Percentiles rank a stretch among this genome's conserved stretches.
These are phyloP conservation scores for Aphyosemion australe DNA, from an alignment of 2,113 vertebrate species.

Conservation along the genomic window DNA sequence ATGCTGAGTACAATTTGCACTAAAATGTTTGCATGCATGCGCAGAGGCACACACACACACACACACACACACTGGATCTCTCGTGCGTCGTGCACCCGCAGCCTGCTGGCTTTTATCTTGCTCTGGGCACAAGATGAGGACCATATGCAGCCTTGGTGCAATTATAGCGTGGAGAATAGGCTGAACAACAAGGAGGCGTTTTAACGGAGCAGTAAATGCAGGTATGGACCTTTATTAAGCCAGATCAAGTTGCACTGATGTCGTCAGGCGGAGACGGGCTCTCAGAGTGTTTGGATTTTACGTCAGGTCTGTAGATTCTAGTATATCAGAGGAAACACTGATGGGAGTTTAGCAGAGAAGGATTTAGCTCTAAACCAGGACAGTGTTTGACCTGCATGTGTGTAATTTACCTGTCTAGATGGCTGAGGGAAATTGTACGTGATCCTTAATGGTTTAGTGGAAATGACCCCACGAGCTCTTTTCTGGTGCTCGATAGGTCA, in stretches of 20 bases:
- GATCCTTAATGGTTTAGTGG: slow-evolving; percentile 55
- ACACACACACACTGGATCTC: slow-evolving; percentile 12
- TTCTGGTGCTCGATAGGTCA: slow-evolving; percentile 43
- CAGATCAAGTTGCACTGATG: slow-evolving; percentile 69
- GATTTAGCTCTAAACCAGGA: slow-evolving; percentile 1
- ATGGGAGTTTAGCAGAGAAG: slow-evolving; percentile 21
- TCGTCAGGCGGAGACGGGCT: slow-evolving; percentile 54
- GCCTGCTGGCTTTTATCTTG: slow-evolving; percentile 68
- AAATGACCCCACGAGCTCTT: slow-evolving; percentile 40
- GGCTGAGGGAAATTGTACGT: slow-evolving; percentile 35
- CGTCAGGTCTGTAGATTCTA: neutral
- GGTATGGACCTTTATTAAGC: slow-evolving; percentile 67
- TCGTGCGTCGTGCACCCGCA: slow-evolving; percentile 46
- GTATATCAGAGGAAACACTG: slow-evolving; percentile 15
- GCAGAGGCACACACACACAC: slow-evolving; percentile 1
- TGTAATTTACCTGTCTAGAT: slow-evolving; percentile 42
- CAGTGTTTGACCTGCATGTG: neutral
- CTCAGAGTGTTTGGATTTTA: slow-evolving; percentile 28
- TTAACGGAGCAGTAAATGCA: slow-evolving; percentile 76
- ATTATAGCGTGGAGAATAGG: slow-evolving; percentile 69
- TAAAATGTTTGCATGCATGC: slow-evolving; percentile 57
- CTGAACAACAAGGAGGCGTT: slow-evolving; percentile 70
- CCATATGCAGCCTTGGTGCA: slow-evolving; percentile 69
- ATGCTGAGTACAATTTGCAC: slow-evolving; percentile 63
- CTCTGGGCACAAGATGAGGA: slow-evolving; percentile 66